A percentile compares a stretch with the other conserved stretches of the same genome.
phyloP scores from a whole-genome alignment of 2,113 vertebrate species.

The Asarcornis scutulata region DNA sequence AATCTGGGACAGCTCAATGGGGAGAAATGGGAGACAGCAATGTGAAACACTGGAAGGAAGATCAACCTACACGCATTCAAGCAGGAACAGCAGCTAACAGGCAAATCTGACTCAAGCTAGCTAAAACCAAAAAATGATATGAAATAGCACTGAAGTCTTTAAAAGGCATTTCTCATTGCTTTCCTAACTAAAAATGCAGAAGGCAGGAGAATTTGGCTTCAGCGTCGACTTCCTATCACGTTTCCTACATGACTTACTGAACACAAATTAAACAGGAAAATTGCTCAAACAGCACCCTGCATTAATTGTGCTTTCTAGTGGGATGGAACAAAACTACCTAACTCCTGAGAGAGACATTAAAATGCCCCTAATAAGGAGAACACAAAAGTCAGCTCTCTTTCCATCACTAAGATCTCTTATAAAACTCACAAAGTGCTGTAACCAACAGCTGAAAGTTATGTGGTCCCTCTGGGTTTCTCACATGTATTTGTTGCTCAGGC shows the following conservation, averaged over 20 bases:
- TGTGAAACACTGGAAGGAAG: not conserved
- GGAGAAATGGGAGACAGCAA: not conserved
- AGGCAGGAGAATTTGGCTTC: not conserved
- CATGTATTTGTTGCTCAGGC: slow-evolving; percentile 35
- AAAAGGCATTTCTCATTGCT: not conserved
- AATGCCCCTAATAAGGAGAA: not conserved
- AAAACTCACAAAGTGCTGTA: not conserved
- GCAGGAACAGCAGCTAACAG: slow-evolving; percentile 4
- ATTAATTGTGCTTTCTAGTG: slow-evolving; percentile 21
- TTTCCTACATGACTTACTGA: slow-evolving; percentile 21
- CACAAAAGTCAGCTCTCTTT: slow-evolving; percentile 15
- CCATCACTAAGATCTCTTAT: not conserved
- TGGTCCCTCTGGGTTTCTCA: slow-evolving; percentile 24
- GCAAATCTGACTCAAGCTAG: not conserved
- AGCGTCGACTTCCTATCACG: slow-evolving; percentile 5
- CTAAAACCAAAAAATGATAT: not conserved
- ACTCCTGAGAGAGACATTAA: slow-evolving; percentile 46
- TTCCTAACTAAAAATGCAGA: not conserved
- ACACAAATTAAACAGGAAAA: slow-evolving; percentile 24
- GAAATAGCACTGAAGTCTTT: not conserved
- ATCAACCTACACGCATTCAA: not conserved
- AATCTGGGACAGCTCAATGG: not conserved
- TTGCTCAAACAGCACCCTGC: not conserved
- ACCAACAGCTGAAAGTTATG: slow-evolving; percentile 39
- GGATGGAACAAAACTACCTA: not conserved